Evolutionary conservation across 2,797 vertebrate genomes (phyloP).

Genomic region (Sebastiscus tertius): DNA sequence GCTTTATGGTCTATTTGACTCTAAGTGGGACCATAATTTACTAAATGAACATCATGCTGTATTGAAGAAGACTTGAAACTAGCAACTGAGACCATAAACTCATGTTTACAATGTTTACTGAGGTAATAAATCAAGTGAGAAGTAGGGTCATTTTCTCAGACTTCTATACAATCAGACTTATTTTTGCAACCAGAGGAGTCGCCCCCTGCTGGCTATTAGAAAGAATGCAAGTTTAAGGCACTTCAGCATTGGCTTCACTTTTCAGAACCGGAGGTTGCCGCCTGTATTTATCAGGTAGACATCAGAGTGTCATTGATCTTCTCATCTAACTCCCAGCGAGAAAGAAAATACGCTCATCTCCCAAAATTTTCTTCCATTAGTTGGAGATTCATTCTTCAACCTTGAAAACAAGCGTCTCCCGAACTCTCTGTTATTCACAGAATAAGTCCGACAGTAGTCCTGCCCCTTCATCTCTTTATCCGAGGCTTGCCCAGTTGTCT

Average conservation of each 20-base stretch:
- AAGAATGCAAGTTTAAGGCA: background rate
- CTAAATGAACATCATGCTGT: too few species aligned
- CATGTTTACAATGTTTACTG: too few species aligned
- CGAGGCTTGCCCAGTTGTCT: slow-evolving; percentile 23
- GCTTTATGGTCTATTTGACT: too few species aligned
- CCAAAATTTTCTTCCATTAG: background rate
- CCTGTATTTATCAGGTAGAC: background rate
- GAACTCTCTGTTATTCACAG: slow-evolving; percentile 5
- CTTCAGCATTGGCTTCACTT: too few species aligned
- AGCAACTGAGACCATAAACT: accelerated
- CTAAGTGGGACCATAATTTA: too few species aligned
- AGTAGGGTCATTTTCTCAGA: too few species aligned
- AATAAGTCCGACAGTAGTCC: background rate
- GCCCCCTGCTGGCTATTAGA: accelerated
- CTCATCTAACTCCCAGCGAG: background rate
- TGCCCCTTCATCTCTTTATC: slow-evolving; percentile 16
- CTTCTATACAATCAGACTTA: too few species aligned
- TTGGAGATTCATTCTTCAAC: background rate
- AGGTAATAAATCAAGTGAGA: too few species aligned
- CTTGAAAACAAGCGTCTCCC: background rate
- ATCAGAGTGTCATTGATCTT: background rate
- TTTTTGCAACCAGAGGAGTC: too few species aligned
- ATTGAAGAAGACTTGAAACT: too few species aligned
- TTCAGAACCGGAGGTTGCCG: accelerated
- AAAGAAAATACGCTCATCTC: background rate